Conservation (phyloP, 1,140 invertebrate genomes). For the Luehdorfia chinensis region DNA sequence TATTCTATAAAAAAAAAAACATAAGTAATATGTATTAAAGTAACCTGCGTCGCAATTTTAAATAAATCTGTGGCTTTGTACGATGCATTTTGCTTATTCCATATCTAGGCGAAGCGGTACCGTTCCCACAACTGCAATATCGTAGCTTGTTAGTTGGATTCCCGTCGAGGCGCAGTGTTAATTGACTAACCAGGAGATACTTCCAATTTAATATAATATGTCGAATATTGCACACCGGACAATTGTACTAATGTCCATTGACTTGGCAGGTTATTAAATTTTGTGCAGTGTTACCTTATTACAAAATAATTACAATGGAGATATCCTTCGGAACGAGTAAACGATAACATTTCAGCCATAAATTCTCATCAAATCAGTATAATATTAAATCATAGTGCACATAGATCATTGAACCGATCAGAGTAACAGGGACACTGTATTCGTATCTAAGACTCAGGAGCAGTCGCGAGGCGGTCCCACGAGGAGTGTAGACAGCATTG, state of each 20-base stretch:
- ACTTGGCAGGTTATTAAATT: conserved; percentile 11
- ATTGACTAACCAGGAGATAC: conserved; percentile 43
- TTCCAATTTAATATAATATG: conserved; percentile 38
- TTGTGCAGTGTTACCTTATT: no score
- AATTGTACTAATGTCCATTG: conserved; percentile 8
- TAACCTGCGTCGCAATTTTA: conserved; percentile 6
- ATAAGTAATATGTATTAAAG: conserved; percentile 12
- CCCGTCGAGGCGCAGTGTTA: conserved; percentile 37
- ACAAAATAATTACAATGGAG: no score
- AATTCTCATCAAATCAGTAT: no score
- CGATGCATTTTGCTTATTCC: conserved; percentile 8
- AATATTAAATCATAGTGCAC: no score
- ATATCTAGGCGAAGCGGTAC: conserved; percentile 30
- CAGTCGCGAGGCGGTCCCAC: no score
- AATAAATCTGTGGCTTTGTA: not conserved
- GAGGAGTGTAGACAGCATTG: no score
- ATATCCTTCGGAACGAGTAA: no score
- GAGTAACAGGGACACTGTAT: no score
- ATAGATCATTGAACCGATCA: no score
- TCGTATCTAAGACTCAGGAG: no score
- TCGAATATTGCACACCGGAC: conserved; percentile 10
- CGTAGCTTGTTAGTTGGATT: conserved; percentile 42
- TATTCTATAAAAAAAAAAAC: no score
- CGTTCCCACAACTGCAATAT: conserved; percentile 28
- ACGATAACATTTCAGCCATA: no score